Evolutionary conservation across 2,888 invertebrate genomes (phyloP), one percentile per base, ranked within the genome.

Genomic region (Pammene aurita): DNA sequence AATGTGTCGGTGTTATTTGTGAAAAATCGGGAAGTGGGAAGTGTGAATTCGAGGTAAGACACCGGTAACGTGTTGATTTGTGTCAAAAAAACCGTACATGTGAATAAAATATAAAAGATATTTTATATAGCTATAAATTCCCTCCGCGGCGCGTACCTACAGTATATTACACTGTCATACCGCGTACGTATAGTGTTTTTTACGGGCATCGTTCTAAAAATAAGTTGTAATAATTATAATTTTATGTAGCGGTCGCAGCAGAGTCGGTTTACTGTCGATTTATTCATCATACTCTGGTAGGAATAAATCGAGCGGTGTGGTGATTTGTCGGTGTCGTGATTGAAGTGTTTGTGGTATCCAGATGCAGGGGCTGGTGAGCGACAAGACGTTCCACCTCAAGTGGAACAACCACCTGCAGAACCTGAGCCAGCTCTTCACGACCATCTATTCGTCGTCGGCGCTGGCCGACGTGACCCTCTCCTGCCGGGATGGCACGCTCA

Each of bases 391-490:
- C 89, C 95, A 95, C 88, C 88, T 95, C 76, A 94, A 94, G 81
- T 95, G 95, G 95, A 95, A 95, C 89, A 95, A 95, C 93, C 95
- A 96, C 87, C 92, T 95, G 84, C 94, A 95, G 84, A 95, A 95
- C 88, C 84, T 96, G 77, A 94, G 95, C 80, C 94, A 94, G 83
- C 91, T 95, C 84, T 95, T 96, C 87, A 94, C 95, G 76, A 94
- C 94, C 71, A 93, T 95, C 76, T 95, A 95, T 85, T 94, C 94
- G 78, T 95, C 95, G 81, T 95, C 95, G 77, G 93, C 94, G 78
- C 91, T 96, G 72, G 94, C 95, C 44, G 96, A 96, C 82, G 95
- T 95, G 74, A 95, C 95, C 74, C 91, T 96, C 78, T 94, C 95
- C 78, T 96, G 96, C 86, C 94, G 94, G 79, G 95, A 95, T 85